Base-by-base conservation (phyloP, 2,888 invertebrate species). In the Cephus pygmeus region DNA sequence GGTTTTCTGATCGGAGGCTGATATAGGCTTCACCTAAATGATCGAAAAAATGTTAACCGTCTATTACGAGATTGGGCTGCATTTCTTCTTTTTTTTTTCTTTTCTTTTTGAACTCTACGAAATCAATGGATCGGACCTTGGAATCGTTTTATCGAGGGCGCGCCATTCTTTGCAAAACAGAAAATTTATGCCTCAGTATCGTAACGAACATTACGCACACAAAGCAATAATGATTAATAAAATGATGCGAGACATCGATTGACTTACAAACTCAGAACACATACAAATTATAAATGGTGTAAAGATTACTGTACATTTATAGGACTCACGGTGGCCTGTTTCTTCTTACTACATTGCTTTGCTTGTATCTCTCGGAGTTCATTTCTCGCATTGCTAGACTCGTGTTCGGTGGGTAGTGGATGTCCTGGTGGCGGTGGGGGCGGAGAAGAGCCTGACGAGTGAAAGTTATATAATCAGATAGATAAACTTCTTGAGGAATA, bases 1-100 rank as follows among this genome's bases (percentile, higher is more conserved):
- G 12, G 97, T 97, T 91, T 95, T 97, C 90, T 97, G 96, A 88
- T 98, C 98, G 80, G 98, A 96, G 0, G 98, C 96, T 15, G 98
- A 98, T 92, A 99, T 98, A 4, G 96, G 97, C 91, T 98, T 98
- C 89, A 98, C 96, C 93, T 93, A 85, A 82, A 86, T 75, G 56
- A 76, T 73, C 75, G 56, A 34, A 74, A 69, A 73, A 69, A 35
- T 34, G n/a, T 74, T 36, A n/a, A 69, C 77, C 40, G 69, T 77
- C 23, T 56, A 56, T 56, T 23, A 56, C 56, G 56, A 56, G 56
- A 56, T 56, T 56, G 56, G 56, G 56, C 23, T 56, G 56, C 56
- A 56, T 23, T 56, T 56, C 56, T 23, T 56, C 56, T 56, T 56
- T 15, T 15, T 6, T 12, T 40, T 15, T 40, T 4, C 1, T 12